Conservation (phyloP, 2,888 invertebrate genomes). For the Allygus modestus region DNA sequence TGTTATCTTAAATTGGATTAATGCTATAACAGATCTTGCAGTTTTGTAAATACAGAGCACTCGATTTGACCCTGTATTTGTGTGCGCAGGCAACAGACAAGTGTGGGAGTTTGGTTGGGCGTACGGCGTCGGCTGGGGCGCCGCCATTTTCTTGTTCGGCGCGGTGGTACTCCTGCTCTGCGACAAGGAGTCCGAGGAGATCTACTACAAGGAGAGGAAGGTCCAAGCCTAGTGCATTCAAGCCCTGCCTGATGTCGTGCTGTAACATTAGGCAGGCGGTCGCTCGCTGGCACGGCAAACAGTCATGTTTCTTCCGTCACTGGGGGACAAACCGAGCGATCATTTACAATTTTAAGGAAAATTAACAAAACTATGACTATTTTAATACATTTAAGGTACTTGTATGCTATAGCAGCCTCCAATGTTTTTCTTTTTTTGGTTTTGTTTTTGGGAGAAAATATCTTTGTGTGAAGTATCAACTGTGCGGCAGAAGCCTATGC, state of each 20-base stretch:
- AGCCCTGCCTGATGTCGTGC: slow-evolving; percentile 84
- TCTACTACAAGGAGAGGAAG: slow-evolving; percentile 98
- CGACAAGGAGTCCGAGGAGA: slow-evolving; percentile 99
- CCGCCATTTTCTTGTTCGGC: slow-evolving; percentile 96
- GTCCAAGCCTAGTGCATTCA: slow-evolving; percentile 86
- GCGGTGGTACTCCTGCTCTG: slow-evolving; percentile 95
- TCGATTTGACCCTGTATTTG: not conserved
- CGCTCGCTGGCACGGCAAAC: not conserved
- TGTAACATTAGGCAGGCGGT: slow-evolving; percentile 73
- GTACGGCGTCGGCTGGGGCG: slow-evolving; percentile 98
- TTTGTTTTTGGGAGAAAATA: too few species aligned
- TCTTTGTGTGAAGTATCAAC: too few species aligned
- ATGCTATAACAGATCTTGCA: too few species aligned
- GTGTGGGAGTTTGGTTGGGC: slow-evolving; percentile 99
- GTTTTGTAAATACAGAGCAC: too few species aligned
- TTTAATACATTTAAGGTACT: too few species aligned
- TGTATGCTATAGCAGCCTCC: too few species aligned
- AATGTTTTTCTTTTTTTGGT: too few species aligned
- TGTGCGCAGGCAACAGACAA: slow-evolving; percentile 85
- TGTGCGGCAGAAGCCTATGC: too few species aligned
- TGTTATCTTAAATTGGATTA: too few species aligned
- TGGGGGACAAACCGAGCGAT: not conserved
- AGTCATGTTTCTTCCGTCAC: not conserved
- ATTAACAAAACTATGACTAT: too few species aligned
- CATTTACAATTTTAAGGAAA: too few species aligned